These are phyloP conservation scores for Cataglyphis rosenhaueri DNA, from an alignment of 2,888 invertebrate species.

Conservation along the genomic window DNA sequence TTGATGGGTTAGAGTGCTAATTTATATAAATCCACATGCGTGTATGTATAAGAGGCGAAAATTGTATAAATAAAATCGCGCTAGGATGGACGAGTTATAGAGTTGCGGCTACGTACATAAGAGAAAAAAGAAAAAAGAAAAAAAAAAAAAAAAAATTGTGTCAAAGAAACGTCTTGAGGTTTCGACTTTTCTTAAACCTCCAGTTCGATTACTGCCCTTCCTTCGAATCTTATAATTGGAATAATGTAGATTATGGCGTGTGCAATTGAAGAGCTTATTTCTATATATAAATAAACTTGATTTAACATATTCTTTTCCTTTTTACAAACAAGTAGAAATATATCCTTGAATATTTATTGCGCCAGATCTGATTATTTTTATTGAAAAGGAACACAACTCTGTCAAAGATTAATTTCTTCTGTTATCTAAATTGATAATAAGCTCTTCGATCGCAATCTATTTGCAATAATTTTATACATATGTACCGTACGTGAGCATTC, in stretches of 20 bases:
- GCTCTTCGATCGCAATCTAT: conserved; percentile 1
- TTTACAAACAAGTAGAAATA: not conserved
- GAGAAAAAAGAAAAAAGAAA: too few relatives aligned
- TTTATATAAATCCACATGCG: conserved; percentile 63
- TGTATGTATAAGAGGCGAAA: conserved; percentile 46
- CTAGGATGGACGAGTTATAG: conserved; percentile 53
- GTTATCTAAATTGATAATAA: not conserved
- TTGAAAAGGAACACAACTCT: not conserved
- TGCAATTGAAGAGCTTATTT: conserved; percentile 12
- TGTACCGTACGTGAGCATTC: conserved; percentile 15
- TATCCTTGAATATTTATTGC: not conserved
- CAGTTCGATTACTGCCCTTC: conserved; percentile 19
- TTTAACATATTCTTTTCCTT: not conserved
- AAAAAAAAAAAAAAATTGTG: conserved; percentile 14
- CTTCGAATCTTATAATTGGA: conserved; percentile 31
- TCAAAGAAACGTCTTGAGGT: conserved; percentile 36
- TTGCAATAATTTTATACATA: conserved; percentile 16
- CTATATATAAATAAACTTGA: not conserved
- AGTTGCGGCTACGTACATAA: conserved; percentile 76
- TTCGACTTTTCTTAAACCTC: not conserved
- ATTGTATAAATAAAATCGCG: conserved; percentile 37
- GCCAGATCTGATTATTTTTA: not conserved
- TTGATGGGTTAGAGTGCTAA: conserved; percentile 61
- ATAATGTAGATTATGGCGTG: conserved; percentile 20
- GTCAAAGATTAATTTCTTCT: not conserved